Base-by-base conservation (phyloP, 2,797 vertebrate species). In the Enteromius unitaeniatus region DNA sequence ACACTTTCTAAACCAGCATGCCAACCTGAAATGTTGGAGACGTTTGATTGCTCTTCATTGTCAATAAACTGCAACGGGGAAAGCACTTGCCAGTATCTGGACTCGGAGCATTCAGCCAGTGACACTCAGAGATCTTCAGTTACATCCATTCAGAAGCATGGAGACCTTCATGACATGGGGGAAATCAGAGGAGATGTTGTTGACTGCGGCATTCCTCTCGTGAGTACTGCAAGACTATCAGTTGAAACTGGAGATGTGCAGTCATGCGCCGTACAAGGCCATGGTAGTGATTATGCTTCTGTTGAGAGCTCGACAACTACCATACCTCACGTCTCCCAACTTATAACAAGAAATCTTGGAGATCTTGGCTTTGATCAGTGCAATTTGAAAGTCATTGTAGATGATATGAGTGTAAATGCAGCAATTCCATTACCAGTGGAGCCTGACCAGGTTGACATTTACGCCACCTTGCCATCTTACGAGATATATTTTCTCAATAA, bases 381-480 rank as follows among this genome's bases (percentile, higher is more conserved):
- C 17, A 53, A 51, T 58, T 75, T 72, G 13, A 47, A 65, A 31
- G 34, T 40, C 9, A 6, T 0, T 72, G 62, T 21, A 76, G 17
- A 3, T 34, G 0, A 89, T n/a, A 31, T 28, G 3, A 67, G 55
- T 53, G 42, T 74, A 21, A 77, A 70, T 37, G 42, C 72, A 34
- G 40, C 60, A 47, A 86, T 85, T 65, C 79, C 83, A 1, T 69
- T 85, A 21, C 80, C 82, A 4, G 83, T 94, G 49, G 94, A 95
- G 81, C 91, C 93, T 0, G 88, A 83, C 81, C 95, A 95, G 90
- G 88, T 95, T 0, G 93, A 95, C 5, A 49, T 86, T 9, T 87
- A 92, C 0, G 93, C 95, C 78, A 93, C 93, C 0, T 93, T 89
- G 1, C 94, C 94, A 0, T 96, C 94, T 0, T 95, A 94, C 0